Base-by-base conservation (phyloP, 2,113 vertebrate species). In the Felis chaus region DNA sequence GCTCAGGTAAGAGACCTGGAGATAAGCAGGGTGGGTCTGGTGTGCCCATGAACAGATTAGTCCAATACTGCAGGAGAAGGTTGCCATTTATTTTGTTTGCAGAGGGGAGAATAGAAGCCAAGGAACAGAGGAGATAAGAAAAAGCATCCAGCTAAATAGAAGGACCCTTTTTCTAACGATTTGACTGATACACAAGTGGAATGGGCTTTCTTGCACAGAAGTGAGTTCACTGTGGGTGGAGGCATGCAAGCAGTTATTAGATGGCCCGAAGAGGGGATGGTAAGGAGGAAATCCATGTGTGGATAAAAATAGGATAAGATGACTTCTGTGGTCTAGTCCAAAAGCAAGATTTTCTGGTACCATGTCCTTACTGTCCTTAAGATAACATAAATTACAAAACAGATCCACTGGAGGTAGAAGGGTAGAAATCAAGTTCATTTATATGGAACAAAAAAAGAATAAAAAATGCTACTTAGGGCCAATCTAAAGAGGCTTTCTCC, bases 361-460 rank as follows among this genome's bases (percentile, higher is more conserved):
- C 3, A 6, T 21, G 11, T 31, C 21, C 15, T 27, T 45, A 53
- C 19, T 69, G 23, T 73, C 73, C 65, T 96, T 41, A 76, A 74
- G 63, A 65, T 68, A 55, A 82, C 23, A 11, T 4, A 36, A 41
- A 23, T 71, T 80, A 84, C 65, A 36, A 76, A 78, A 33, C 61
- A 9, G n/a, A 74, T 53, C 25, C 71, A 61, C 4, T 15, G 2
- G 5, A 76, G 33, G 14, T 6, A 55, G 19, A 82, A 25, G 16
- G 63, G 82, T n/a, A 55, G 65, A 97, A 91, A 97, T 8, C 48
- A 91, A 53, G 65, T 92, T 94, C 65, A 79, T 87, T 92, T 96
- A 50, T 11, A 3, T n/a, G 18, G 91, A 89, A 25, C 21, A 45
- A 73, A 89, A 92, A 16, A 68, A 14, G 91, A 89, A 25, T 14